A percentile compares a stretch with the other conserved stretches of the same genome.
Conservation (phyloP, 1,140 invertebrate species). For the Ceratina japonica region DNA sequence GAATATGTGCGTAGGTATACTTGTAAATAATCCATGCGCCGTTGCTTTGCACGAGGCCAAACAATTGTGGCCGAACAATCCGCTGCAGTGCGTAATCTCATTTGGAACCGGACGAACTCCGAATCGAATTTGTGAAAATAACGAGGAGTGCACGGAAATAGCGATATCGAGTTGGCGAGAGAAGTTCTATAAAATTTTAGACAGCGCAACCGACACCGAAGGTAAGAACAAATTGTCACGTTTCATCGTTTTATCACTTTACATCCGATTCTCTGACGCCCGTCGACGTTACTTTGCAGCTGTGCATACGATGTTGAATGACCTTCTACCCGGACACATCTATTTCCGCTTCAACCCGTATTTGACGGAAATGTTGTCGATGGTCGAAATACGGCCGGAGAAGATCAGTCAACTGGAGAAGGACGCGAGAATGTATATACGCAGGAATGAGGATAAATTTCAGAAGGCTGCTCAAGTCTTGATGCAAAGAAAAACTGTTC, state of each 20-base stretch:
- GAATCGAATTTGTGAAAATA: slow-evolving; percentile 71
- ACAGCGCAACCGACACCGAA: slow-evolving; percentile 95
- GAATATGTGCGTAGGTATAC: slow-evolving; percentile 83
- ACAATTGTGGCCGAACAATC: slow-evolving; percentile 89
- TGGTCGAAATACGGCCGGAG: slow-evolving; percentile 90
- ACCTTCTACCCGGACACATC: slow-evolving; percentile 87
- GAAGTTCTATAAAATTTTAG: slow-evolving; percentile 91
- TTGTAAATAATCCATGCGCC: slow-evolving; percentile 95
- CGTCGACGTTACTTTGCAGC: slow-evolving; percentile 75
- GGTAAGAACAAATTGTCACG: slow-evolving; percentile 76
- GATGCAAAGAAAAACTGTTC: slow-evolving; percentile 71
- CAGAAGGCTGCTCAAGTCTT: slow-evolving; percentile 80
- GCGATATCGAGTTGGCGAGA: slow-evolving; percentile 85
- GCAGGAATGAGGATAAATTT: slow-evolving; percentile 89
- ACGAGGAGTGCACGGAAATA: slow-evolving; percentile 65
- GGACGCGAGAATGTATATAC: slow-evolving; percentile 87
- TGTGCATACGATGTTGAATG: slow-evolving; percentile 90
- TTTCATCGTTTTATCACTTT: neutral
- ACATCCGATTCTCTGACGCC: neutral
- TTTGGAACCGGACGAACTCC: slow-evolving; percentile 89
- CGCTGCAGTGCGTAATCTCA: slow-evolving; percentile 92
- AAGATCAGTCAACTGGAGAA: slow-evolving; percentile 83
- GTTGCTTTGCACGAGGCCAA: slow-evolving; percentile 94
- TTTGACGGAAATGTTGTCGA: slow-evolving; percentile 87
- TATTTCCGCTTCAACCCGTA: slow-evolving; percentile 97